Base-by-base conservation (phyloP, 2,888 invertebrate species). In the Hypomecis punctinalis region DNA sequence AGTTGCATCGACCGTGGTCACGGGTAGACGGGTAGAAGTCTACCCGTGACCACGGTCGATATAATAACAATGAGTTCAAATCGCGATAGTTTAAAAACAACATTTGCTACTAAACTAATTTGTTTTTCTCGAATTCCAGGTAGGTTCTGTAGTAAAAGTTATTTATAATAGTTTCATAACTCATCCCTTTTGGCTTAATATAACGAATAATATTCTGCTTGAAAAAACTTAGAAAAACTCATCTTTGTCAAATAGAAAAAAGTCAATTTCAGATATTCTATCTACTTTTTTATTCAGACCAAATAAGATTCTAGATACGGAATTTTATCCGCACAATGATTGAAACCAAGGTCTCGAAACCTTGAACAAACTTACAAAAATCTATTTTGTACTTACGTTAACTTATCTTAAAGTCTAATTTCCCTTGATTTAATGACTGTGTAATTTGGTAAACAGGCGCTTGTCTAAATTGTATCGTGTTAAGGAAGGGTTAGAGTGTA, bases 311-410 rank as follows among this genome's bases (percentile, higher is more conserved):
- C 67, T 68, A 71, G 66, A 68, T 53, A 67, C 55, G 48, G 58
- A 70, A 70, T 74, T 71, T 73, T 67, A 66, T 68, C 64, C 69
- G 39, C 47, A 59, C 63, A 68, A 71, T 71, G 71, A 74, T 74
- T 72, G 72, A 74, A 72, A 74, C 68, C 63, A 54, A 68, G 66
- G 68, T 48, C 61, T 66, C 57, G 23, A 61, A n/a, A 52, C 43
- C 54, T 10, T 47, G n/a, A 42, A 37, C 36, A 23, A 46, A 8
- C 0, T 53, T 47, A 52, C 56, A 33, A 9, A 56, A 10, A 40
- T 10, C 40, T 11, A 40, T 7, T 51, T 3, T 45, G 35, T 7
- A 47, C 46, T 48, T 58, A 43, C 70, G 66, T 58, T 11, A 23
- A 40, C 6, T 49, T 7, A 40, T 33, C n/a, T 55, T 65, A 73